Conservation (phyloP, 2,113 vertebrate genomes). For the Xyrauchen texanus region DNA sequence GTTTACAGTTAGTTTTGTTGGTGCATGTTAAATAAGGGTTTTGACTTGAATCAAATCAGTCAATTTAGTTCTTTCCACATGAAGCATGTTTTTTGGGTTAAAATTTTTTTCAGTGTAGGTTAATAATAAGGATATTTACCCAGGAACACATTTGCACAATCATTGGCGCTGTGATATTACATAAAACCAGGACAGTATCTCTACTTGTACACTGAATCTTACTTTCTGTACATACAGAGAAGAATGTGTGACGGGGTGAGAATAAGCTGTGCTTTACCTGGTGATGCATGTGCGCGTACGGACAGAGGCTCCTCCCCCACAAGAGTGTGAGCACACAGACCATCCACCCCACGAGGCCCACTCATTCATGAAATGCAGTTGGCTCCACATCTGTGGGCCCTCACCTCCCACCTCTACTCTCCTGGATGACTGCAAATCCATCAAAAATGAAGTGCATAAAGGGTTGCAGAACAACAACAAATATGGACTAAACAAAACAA, state of each 20-base stretch:
- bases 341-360: constrained; percentile 74
- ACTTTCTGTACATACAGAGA: neutral
- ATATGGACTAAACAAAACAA: constrained; percentile 1
- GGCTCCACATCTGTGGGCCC: constrained; percentile 57
- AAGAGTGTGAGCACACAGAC: constrained; percentile 77
- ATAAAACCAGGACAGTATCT: too few species aligned
- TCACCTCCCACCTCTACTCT: constrained; percentile 15
- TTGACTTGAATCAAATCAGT: too few species aligned
- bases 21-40: too few species aligned
- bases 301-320: constrained; percentile 76
- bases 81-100: too few species aligned
- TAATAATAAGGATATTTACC: too few species aligned
- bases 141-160: too few species aligned
- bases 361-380: constrained; percentile 73
- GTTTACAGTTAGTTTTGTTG: too few species aligned
- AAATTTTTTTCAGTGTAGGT: too few species aligned
- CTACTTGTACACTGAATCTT: too few species aligned
- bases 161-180: too few species aligned
- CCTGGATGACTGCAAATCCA: constrained; percentile 47
- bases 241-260: neutral
- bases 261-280: constrained; percentile 59
- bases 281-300: constrained; percentile 74
- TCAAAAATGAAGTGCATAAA: neutral
- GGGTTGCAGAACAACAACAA: neutral
- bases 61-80: too few species aligned